A percentile compares a stretch with the other conserved stretches of the same genome.
phyloP scores from a whole-genome alignment of 2,888 invertebrate genomes.

The Lasioglossum villosulum region DNA sequence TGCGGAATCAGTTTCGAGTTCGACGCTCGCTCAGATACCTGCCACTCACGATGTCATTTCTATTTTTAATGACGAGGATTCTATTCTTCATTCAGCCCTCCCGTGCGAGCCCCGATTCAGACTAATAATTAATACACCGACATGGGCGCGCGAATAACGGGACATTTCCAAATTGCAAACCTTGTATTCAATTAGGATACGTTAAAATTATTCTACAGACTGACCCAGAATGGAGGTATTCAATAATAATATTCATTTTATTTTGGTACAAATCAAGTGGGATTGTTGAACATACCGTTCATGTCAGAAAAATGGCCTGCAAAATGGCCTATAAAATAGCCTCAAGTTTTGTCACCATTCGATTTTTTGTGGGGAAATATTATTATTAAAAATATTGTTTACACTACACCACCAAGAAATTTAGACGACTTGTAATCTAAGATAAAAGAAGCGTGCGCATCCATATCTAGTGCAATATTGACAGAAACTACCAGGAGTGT shows the following conservation, averaged over 20 bases:
- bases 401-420: too few species aligned
- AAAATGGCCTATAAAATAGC: too few species aligned
- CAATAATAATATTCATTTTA: background rate
- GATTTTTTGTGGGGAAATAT: too few species aligned
- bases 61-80: slow-evolving; percentile 49
- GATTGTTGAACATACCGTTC: background rate
- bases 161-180: background rate
- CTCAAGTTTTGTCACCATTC: too few species aligned
- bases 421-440: too few species aligned
- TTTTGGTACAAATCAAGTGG: background rate
- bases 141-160: slow-evolving; percentile 34
- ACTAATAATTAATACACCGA: slow-evolving; percentile 34
- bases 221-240: background rate
- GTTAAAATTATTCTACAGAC: background rate
- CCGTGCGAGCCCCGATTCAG: background rate
- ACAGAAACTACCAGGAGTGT: too few species aligned
- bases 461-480: too few species aligned
- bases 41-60: slow-evolving; percentile 45
- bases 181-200: background rate
- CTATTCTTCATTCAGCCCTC: slow-evolving; percentile 20
- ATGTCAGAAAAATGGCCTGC: background rate
- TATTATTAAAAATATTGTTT: too few species aligned
- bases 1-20: slow-evolving; percentile 48
- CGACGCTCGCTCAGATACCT: slow-evolving; percentile 46
- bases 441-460: too few species aligned